Evolutionary conservation across 2,797 vertebrate species (phyloP).

Genomic region (Semotilus atromaculatus): DNA sequence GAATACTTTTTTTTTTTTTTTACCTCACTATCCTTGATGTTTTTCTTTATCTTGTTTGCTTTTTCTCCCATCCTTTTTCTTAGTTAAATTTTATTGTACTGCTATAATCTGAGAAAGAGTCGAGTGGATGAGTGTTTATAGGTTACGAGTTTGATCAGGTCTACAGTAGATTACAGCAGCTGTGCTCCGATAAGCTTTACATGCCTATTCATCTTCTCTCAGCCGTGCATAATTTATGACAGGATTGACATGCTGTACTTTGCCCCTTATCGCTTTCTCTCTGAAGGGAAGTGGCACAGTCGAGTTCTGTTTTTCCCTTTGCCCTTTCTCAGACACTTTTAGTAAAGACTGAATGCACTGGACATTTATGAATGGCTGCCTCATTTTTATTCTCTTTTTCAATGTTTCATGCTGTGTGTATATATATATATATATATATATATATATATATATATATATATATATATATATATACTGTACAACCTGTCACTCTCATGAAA

Average conservation of each 20-base stretch:
- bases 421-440: too few relatives aligned
- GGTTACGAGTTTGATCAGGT: conserved; percentile 15
- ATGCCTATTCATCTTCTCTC: conserved; percentile 23
- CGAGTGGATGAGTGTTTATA: not conserved
- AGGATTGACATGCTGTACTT: conserved; percentile 10
- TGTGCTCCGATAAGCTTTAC: conserved; percentile 9
- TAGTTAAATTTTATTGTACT: not conserved
- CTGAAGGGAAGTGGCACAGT: not conserved
- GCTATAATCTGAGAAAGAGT: not conserved
- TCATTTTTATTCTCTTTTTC: conserved; percentile 2
- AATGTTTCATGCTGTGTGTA: not conserved
- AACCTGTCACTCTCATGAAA: too few relatives aligned
- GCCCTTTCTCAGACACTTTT: conserved; percentile 3
- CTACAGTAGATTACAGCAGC: conserved; percentile 20
- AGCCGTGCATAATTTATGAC: conserved; percentile 27
- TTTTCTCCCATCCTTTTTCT: not conserved
- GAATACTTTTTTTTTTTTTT: not conserved
- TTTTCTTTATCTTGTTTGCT: not conserved
- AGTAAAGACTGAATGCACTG: not conserved
- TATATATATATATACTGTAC: too few relatives aligned
- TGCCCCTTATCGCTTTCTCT: not conserved
- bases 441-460: too few relatives aligned
- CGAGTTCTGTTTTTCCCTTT: not conserved
- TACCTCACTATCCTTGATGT: not conserved
- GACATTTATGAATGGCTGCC: not conserved